These are phyloP conservation scores for Apaloderma vittatum DNA, from an alignment of 2,113 vertebrate genomes.

Conservation along the genomic window DNA sequence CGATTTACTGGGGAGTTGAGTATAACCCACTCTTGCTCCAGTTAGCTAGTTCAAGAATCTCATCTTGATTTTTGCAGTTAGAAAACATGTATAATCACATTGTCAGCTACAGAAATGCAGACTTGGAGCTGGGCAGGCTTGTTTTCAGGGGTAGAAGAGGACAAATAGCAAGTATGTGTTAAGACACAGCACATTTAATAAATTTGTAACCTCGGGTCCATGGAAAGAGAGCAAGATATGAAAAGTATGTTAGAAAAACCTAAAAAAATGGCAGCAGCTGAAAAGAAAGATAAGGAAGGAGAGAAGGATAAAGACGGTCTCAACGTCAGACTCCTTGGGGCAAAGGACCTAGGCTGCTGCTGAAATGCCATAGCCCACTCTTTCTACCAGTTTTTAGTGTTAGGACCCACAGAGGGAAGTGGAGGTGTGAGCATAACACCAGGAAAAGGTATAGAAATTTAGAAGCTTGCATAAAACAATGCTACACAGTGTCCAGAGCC, in stretches of 20 bases:
- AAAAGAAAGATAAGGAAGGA: neutral
- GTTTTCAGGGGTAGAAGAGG: neutral
- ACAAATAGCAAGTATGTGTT: neutral
- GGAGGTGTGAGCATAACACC: neutral
- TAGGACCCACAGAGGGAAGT: neutral
- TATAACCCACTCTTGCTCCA: neutral
- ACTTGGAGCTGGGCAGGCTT: neutral
- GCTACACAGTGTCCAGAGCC: too few relatives aligned
- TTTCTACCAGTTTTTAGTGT: neutral
- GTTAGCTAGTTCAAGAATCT: neutral
- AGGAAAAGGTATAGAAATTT: neutral
- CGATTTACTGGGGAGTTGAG: neutral
- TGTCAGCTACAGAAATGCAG: neutral
- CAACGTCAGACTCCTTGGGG: neutral
- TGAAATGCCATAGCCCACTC: neutral
- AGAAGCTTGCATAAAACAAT: neutral
- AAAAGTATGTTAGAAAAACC: neutral
- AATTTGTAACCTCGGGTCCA: neutral
- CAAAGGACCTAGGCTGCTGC: neutral
- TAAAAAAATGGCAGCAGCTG: neutral
- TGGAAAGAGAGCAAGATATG: neutral
- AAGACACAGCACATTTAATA: neutral
- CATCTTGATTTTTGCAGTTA: neutral
- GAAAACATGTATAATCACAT: neutral
- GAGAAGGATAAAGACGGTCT: neutral